A percentile compares a stretch with the other conserved stretches of the same genome.
Conservation (phyloP, 2,797 vertebrate genomes). For the Gymnoscopelus braueri region DNA sequence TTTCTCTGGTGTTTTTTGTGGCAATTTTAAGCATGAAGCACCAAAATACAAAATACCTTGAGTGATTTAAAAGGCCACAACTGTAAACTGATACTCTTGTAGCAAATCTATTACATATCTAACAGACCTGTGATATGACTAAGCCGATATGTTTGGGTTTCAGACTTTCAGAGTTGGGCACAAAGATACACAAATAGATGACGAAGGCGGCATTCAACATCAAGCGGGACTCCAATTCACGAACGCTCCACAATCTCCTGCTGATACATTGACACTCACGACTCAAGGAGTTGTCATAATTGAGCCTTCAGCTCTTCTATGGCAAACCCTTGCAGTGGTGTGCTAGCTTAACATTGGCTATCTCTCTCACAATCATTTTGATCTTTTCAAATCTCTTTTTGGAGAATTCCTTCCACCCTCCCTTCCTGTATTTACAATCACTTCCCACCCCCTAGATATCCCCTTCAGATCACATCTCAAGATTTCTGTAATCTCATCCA, state of each 20-base stretch:
- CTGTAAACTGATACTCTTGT: slow-evolving; percentile 4
- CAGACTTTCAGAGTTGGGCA: slow-evolving; percentile 55
- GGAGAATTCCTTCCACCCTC: slow-evolving; percentile 53
- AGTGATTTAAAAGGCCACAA: slow-evolving; percentile 27
- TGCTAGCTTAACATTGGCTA: slow-evolving; percentile 31
- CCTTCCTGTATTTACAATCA: slow-evolving; percentile 77
- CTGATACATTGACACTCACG: slow-evolving; percentile 28
- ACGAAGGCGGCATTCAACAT: slow-evolving; percentile 60
- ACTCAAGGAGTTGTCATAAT: slow-evolving; percentile 31
- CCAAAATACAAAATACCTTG: slow-evolving; percentile 44
- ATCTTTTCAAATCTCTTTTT: slow-evolving; percentile 54
- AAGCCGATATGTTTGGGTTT: slow-evolving; percentile 52
- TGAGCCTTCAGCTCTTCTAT: slow-evolving; percentile 24
- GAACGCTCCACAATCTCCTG: slow-evolving; percentile 46
- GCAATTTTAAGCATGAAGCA: slow-evolving; percentile 52
- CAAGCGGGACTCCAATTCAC: slow-evolving; percentile 50
- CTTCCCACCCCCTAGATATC: slow-evolving; percentile 46
- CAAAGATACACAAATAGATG: slow-evolving; percentile 56
- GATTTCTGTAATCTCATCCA: slow-evolving; percentile 66
- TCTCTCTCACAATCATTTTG: slow-evolving; percentile 62
- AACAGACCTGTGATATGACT: slow-evolving; percentile 30
- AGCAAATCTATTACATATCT: too few species aligned
- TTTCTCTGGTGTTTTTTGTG: slow-evolving; percentile 41
- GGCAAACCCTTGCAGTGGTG: neutral
- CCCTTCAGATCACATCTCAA: slow-evolving; percentile 35